phyloP scores from a whole-genome alignment of 2,113 vertebrate genomes.

The Anas platyrhynchos region DNA sequence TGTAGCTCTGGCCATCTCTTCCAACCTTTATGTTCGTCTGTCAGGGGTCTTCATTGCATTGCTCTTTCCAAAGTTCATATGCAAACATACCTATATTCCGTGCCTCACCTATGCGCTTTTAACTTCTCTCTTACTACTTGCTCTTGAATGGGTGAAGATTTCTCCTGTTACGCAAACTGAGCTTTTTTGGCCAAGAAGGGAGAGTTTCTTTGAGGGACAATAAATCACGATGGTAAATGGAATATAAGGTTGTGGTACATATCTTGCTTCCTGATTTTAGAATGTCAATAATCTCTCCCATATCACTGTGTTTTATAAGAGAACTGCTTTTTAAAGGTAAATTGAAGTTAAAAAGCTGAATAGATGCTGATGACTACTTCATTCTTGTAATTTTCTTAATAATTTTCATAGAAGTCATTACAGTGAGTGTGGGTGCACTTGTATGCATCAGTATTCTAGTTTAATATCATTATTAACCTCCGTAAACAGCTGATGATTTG shows the following conservation, averaged over 20 bases:
- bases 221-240: background rate
- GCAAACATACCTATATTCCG: background rate
- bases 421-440: background rate
- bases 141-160: background rate
- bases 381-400: background rate
- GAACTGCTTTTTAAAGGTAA: background rate
- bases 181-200: background rate
- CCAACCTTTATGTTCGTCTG: background rate
- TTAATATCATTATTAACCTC: background rate
- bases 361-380: background rate
- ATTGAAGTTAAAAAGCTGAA: background rate
- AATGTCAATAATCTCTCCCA: background rate
- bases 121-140: background rate
- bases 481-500: background rate
- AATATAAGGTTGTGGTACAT: background rate
- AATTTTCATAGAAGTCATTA: background rate
- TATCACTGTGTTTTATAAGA: background rate
- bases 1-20: background rate
- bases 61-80: background rate
- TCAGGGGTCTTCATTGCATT: background rate
- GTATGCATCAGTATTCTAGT: background rate
- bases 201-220: background rate
- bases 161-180: background rate
- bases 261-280: background rate
- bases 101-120: background rate